Base-by-base conservation (phyloP, 2,113 vertebrate species). In the Rhinichthys klamathensis region DNA sequence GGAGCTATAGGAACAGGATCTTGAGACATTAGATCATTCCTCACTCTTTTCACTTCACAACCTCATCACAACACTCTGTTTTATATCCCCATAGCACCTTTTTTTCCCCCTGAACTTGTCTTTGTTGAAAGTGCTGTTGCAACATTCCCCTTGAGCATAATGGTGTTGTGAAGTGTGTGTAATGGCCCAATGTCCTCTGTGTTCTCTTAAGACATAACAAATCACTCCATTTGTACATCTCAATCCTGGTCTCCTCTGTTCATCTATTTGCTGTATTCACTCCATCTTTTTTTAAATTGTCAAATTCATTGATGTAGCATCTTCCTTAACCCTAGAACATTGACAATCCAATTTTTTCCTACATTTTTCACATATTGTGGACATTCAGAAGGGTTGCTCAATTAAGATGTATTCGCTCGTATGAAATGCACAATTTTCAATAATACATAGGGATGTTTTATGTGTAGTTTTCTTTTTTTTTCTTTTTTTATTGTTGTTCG, bases 71-170 rank as follows among this genome's bases (percentile, higher is more conserved):
- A 80, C 78, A 35, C 6, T 82, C 32, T 83, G 60, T 77, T 73
- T 61, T 27, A 56, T 35, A 63, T 58, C 25, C 23, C 46, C 77
- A 78, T 83, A 30, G 63, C 63, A 70, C 60, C 27, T 51, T 78
- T 72, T 69, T 82, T 84, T 85, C 82, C 1, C n/a, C 8, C 84
- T 67, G 25, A 60, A 41, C 27, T 51, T 61, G 58, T 84, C 84
- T 84, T 82, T 87, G 65, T 81, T 81, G 83, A 85, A 85, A 76
- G 25, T 44, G 15, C 11, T 41, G 49, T 65, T 75, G 32, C 60
- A 70, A 49, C 35, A 46, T 61, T 38, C 16, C 83, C 46, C 70
- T 35, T 80, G 76, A 76, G 49, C 56, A 60, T 54, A 15, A 44
- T 80, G 67, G 30, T 74, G 35, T 12, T 73, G 41, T 21, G 44